A percentile compares a stretch with the other conserved stretches of the same genome.
Evolutionary conservation across 2,888 invertebrate genomes (phyloP).

Genomic region (Miltochrista miniata): DNA sequence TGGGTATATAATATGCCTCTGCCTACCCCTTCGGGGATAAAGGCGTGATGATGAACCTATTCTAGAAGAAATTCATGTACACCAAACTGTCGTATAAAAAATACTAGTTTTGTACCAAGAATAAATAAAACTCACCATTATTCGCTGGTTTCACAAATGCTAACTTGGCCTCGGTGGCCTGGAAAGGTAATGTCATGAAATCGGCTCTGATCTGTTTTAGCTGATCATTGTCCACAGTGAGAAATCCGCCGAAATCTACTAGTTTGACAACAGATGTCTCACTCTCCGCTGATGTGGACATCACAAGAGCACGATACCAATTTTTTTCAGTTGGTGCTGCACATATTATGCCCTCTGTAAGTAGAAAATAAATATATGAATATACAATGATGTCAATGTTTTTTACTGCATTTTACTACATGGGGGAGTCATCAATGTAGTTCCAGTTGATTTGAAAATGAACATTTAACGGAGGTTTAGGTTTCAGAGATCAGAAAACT

Average conservation of each 20-base stretch:
- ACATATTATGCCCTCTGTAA: slow-evolving; percentile 92
- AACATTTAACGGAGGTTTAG: no score
- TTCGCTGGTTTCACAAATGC: slow-evolving; percentile 93
- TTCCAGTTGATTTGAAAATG: no score
- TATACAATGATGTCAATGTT: no score
- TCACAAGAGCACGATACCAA: slow-evolving; percentile 96
- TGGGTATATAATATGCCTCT: no score
- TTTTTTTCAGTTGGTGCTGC: slow-evolving; percentile 92
- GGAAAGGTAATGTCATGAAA: slow-evolving; percentile 97
- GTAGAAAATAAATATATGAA: slow-evolving; percentile 13
- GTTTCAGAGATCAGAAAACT: no score
- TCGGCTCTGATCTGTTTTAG: slow-evolving; percentile 97
- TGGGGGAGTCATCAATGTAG: no score
- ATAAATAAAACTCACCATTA: slow-evolving; percentile 77
- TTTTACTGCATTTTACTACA: no score
- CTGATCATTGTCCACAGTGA: slow-evolving; percentile 88
- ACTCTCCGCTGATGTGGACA: slow-evolving; percentile 86
- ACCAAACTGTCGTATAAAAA: no score
- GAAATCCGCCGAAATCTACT: slow-evolving; percentile 98
- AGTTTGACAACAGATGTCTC: slow-evolving; percentile 92
- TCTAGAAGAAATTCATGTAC: no score
- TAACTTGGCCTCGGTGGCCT: slow-evolving; percentile 97
- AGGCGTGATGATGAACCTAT: no score
- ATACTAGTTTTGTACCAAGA: neutral
- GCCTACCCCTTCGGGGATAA: no score